Conservation (phyloP, 2,888 invertebrate species). For the Drosophila mimetica region DNA sequence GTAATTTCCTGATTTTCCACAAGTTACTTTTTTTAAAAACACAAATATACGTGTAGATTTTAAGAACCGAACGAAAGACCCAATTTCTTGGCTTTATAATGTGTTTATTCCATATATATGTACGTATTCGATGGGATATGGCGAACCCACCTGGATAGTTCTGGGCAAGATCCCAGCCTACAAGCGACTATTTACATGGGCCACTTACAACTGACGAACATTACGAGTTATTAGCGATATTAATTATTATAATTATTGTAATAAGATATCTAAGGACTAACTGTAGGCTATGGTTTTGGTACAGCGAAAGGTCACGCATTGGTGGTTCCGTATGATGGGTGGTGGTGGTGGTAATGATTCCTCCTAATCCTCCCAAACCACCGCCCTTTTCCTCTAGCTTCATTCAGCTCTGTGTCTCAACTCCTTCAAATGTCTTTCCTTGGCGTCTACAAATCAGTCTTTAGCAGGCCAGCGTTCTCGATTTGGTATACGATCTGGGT, state of each 20-base stretch:
- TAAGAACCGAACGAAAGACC: too few species aligned
- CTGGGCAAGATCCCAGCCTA: conserved; percentile 8
- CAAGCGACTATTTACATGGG: conserved; percentile 29
- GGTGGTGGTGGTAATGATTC: conserved; percentile 7
- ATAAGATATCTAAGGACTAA: conserved; percentile 33
- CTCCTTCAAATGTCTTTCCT: conserved; percentile 15
- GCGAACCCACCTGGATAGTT: conserved; percentile 4
- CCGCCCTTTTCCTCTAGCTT: conserved; percentile 61
- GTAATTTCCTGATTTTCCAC: too few species aligned
- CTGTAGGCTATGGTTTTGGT: conserved; percentile 69
- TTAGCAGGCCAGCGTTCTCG: conserved; percentile 92
- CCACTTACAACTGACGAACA: conserved; percentile 11
- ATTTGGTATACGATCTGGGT: conserved; percentile 94
- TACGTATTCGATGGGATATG: neutral
- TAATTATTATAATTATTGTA: too few species aligned
- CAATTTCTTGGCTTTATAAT: conserved; percentile 3
- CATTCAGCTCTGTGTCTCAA: conserved; percentile 65
- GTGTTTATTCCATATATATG: conserved; percentile 9
- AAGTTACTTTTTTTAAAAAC: too few species aligned
- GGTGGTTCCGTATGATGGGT: conserved; percentile 52
- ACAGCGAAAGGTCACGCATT: conserved; percentile 74
- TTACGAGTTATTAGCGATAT: conserved; percentile 17
- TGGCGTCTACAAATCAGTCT: conserved; percentile 88
- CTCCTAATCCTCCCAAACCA: conserved; percentile 21
- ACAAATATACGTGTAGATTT: too few species aligned